Evolutionary conservation across 1,140 invertebrate species (phyloP), one percentile per base, ranked within the genome.

Genomic region (Drosophila nannoptera): DNA sequence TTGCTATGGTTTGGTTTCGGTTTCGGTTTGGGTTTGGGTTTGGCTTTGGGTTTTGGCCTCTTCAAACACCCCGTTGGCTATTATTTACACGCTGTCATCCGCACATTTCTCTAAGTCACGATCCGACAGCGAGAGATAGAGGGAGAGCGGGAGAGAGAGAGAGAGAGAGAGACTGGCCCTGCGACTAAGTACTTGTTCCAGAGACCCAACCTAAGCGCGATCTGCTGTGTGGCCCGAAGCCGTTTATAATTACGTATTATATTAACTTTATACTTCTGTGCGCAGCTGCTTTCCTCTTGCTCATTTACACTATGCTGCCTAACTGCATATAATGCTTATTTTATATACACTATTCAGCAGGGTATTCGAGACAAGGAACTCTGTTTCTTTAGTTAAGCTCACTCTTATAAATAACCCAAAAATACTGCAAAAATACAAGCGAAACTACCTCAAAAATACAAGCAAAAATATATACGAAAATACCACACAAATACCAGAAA

Each of bases 191-290:
- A 11, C 50, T 42, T 22, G 31, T 50, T 7, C 45, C 36, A 14
- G 32, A 56, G 35, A 55, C 45, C 29, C 35, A 48, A 22, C 12
- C 45, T 40, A 40, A 14, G 53, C 22, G 33, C 12, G 8, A 31
- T 50, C 35, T 31, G 7, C 31, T 48, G 29, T 60, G 36, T 11
- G 4, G 43, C 60, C 31, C 40, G 46, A 16, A 55, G 49, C 29
- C 40, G 49, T 36, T 77, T 65, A 53, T 84, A 84, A 84, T 78
- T 78, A 83, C 69, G 69, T 73, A 70, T 83, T 78, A 76, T 80
- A 69, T 75, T 68, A 75, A 75, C 48, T 75, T 69, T 63, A 69
- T 62, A 43, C 43, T 43, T 49, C 48, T 68, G 38, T 56, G 16
- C 48, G 35, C 40, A 43, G 40, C 45, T 53, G 43, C 11, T 66